phyloP scores from a whole-genome alignment of 1,140 invertebrate species.

The Cephus cinctus region DNA sequence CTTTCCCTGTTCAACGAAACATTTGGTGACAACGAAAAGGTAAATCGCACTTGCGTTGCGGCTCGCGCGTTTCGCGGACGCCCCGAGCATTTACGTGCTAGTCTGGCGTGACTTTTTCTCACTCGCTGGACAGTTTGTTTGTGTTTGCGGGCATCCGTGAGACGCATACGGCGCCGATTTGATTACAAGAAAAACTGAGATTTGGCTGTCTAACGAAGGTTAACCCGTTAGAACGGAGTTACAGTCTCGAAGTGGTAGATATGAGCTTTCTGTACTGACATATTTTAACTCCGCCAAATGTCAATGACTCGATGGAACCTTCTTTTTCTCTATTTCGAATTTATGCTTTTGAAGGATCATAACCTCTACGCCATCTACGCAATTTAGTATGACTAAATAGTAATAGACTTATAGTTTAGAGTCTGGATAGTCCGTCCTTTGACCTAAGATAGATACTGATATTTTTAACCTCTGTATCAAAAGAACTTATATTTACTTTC shows the following conservation, averaged over 20 bases:
- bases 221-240: constrained; percentile 26
- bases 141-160: neutral
- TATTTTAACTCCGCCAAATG: constrained; percentile 6
- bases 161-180: constrained; percentile 29
- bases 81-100: neutral
- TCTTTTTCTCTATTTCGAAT: no score
- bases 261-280: constrained; percentile 13
- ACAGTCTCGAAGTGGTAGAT: constrained; percentile 24
- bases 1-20: constrained; percentile 50
- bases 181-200: constrained; percentile 16
- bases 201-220: constrained; percentile 28
- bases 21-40: constrained; percentile 52
- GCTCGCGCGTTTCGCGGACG: constrained; percentile 6
- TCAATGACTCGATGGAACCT: constrained; percentile 18
- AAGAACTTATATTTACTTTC: no score
- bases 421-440: no score
- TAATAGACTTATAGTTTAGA: no score
- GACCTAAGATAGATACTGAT: no score
- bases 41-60: constrained; percentile 24
- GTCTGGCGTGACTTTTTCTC: neutral
- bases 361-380: no score
- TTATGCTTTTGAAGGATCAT: no score
- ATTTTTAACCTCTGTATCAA: no score
- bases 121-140: no score
- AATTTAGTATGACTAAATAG: no score